A percentile compares a stretch with the other conserved stretches of the same genome.
Conservation (phyloP, 2,113 vertebrate genomes). For the Apistogramma diplotaenia region DNA sequence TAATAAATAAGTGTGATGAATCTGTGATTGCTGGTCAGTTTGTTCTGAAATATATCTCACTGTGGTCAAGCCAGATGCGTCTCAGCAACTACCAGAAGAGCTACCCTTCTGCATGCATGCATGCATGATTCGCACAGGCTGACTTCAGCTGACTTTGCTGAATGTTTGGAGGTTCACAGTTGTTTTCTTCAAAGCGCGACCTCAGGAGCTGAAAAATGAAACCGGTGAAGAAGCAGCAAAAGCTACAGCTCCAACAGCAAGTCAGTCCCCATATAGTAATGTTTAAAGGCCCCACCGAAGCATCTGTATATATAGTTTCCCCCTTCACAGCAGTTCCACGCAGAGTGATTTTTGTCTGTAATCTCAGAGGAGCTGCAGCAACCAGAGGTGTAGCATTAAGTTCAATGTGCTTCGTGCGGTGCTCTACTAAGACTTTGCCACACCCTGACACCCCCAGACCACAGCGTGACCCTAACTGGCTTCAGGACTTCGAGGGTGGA, state of each 20-base stretch:
- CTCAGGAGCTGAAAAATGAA: too few species aligned
- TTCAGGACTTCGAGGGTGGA: background rate
- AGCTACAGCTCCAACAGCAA: background rate
- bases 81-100: background rate
- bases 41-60: background rate
- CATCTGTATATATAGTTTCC: background rate
- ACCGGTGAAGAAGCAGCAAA: background rate
- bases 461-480: background rate
- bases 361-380: background rate
- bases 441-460: background rate
- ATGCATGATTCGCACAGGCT: background rate
- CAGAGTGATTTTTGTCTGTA: background rate
- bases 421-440: background rate
- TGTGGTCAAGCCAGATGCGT: background rate
- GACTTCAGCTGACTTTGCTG: background rate
- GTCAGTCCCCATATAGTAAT: background rate
- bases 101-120: background rate
- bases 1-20: conserved; percentile 62
- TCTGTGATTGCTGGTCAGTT: background rate
- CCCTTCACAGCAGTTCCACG: background rate
- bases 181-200: too few species aligned
- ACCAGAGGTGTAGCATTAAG: background rate
- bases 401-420: background rate
- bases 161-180: background rate
- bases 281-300: background rate